A percentile compares a stretch with the other conserved stretches of the same genome.
These are phyloP conservation scores for Epirrhoe tristata DNA, from an alignment of 2,888 invertebrate species.

Conservation along the genomic window DNA sequence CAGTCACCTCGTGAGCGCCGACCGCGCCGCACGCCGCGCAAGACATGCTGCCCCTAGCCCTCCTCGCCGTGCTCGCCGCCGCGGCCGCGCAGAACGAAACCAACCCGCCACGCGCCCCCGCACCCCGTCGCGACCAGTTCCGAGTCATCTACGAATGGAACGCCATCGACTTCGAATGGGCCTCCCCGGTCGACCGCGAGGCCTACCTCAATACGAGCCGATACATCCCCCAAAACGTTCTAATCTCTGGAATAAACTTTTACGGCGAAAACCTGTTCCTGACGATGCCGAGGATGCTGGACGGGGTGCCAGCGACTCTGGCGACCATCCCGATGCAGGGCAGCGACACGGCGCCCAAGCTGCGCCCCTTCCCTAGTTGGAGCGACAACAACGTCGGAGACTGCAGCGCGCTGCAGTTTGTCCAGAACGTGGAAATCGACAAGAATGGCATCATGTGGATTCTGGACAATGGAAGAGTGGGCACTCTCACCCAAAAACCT, in stretches of 20 bases:
- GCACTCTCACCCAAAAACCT: constrained; percentile 84
- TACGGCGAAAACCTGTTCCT: constrained; percentile 88
- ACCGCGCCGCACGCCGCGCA: constrained; percentile 68
- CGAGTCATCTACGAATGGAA: constrained; percentile 91
- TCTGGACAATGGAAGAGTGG: constrained; percentile 88
- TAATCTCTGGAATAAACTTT: constrained; percentile 88
- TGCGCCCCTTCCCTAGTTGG: constrained; percentile 91
- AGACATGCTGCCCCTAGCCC: constrained; percentile 66
- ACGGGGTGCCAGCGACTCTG: constrained; percentile 90
- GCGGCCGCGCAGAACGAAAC: constrained; percentile 74
- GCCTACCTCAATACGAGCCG: constrained; percentile 82
- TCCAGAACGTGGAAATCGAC: constrained; percentile 91
- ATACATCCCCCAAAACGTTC: constrained; percentile 88
- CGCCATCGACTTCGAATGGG: constrained; percentile 89
- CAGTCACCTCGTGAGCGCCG: constrained; percentile 72
- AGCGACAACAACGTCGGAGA: constrained; percentile 87
- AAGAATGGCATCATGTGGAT: constrained; percentile 88
- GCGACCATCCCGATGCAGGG: constrained; percentile 83
- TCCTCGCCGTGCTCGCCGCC: constrained; percentile 67
- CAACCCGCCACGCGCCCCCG: constrained; percentile 59
- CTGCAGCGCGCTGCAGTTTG: constrained; percentile 89
- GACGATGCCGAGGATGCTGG: constrained; percentile 88
- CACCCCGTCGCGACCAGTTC: constrained; percentile 84
- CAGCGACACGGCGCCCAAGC: constrained; percentile 82
- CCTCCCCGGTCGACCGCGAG: constrained; percentile 81